Evolutionary conservation across 2,113 vertebrate genomes (phyloP), one percentile per base, ranked within the genome.

Genomic region (Dicerorhinus sumatrensis): DNA sequence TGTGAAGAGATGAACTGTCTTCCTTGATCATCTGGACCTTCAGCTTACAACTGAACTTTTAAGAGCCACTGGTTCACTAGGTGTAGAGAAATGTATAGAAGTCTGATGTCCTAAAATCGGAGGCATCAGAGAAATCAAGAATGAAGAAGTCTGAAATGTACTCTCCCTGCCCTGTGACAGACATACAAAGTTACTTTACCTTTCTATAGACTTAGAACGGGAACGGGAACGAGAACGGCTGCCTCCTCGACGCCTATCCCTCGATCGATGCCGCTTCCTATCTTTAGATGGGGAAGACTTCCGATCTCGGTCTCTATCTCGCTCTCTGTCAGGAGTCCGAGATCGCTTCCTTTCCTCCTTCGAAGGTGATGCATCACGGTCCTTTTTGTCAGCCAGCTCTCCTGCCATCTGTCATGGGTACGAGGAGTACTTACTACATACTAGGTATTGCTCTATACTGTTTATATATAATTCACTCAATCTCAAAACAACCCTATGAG

Each of bases 301-400:
- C 20, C 99, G 98, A 42, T 99, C 99, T 36, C 99, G 97, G 1
- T 99, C 99, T 3, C 99, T 98, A 0, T 98, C 98, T 5, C 99
- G 97, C 1, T 99, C 99, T 94, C 99, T 97, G 8, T 99, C 99
- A 0, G 99, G 99, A 33, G 99, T 99, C 0, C 99, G 99, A 46
- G 99, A 99, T 21, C 99, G 99, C 91, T 99, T 99, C 89, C 99
- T 98, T 83, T 99, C 99, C 81, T 99, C 99, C 98, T 99, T 99
- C 72, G 96, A 97, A 8, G 98, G 99, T 2, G 99, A 99, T 0
- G 88, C 84, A 16, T 99, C 99, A 33, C 98, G 98, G 27, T 99
- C 99, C 93, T 99, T 99, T 98, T 99, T 99, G 73, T 99, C 99
- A 8, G 98, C 69, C 23, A 99, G 96, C 93, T 99, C 99, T 33